Percentiles rank a stretch among this genome's conserved stretches.
phyloP scores from a whole-genome alignment of 2,797 vertebrate species.

The Aldrovandia affinis region DNA sequence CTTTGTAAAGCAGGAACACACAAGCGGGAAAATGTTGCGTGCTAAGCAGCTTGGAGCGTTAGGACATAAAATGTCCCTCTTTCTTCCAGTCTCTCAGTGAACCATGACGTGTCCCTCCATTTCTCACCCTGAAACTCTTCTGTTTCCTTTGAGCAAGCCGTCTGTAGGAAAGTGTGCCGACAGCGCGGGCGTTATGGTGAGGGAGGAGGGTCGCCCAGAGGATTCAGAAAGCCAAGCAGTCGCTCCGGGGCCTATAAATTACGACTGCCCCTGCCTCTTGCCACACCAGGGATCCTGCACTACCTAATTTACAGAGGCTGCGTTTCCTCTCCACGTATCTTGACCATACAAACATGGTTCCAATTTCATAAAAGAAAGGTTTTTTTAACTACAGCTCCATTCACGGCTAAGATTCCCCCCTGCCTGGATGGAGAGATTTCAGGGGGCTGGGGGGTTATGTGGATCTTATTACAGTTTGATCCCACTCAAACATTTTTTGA shows the following conservation, averaged over 20 bases:
- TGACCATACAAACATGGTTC: constrained; percentile 52
- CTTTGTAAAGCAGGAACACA: neutral
- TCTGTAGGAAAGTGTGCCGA: constrained; percentile 71
- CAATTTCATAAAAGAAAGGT: constrained; percentile 54
- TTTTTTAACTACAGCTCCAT: constrained; percentile 73
- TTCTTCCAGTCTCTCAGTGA: constrained; percentile 67
- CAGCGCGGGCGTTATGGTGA: constrained; percentile 60
- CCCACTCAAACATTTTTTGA: constrained; percentile 82
- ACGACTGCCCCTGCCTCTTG: constrained; percentile 39
- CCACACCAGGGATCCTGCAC: constrained; percentile 47
- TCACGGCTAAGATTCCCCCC: constrained; percentile 63
- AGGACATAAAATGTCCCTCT: constrained; percentile 66
- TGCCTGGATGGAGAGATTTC: constrained; percentile 59
- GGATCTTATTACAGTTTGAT: constrained; percentile 84
- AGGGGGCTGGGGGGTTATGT: constrained; percentile 65
- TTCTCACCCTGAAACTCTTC: constrained; percentile 68
- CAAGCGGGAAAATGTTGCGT: constrained; percentile 25
- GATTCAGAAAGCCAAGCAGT: constrained; percentile 4
- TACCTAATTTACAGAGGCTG: constrained; percentile 46
- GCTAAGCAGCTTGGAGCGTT: constrained; percentile 55
- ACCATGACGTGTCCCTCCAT: constrained; percentile 64
- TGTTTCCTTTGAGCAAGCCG: constrained; percentile 79
- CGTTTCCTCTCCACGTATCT: constrained; percentile 52
- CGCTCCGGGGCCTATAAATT: constrained; percentile 57
- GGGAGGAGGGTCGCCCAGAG: constrained; percentile 32